A percentile compares a stretch with the other conserved stretches of the same genome.
These are phyloP conservation scores for Halocynthia aurantium DNA, from an alignment of 23 tunicate species.

Conservation along the genomic window DNA sequence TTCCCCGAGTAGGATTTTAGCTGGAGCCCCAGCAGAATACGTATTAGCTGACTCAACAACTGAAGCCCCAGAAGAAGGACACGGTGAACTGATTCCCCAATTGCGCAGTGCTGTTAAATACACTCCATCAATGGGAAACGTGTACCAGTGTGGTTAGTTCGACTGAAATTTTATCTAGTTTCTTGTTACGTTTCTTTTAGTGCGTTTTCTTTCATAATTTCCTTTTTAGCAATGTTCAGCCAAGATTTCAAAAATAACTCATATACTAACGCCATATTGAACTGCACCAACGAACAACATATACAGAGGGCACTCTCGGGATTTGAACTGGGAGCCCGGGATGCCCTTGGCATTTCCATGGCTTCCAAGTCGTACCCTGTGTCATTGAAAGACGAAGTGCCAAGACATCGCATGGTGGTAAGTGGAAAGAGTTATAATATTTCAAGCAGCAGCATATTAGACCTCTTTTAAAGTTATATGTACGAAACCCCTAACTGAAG, in stretches of 20 bases:
- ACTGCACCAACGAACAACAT: conserved; percentile 27
- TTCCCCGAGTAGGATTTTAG: neutral
- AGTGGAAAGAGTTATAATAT: neutral
- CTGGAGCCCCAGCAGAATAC: neutral
- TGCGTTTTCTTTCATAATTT: neutral
- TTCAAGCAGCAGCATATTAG: no score
- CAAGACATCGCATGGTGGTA: neutral
- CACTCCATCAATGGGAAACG: neutral
- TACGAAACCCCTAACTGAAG: no score
- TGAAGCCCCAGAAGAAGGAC: neutral
- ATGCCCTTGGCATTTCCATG: conserved; percentile 51
- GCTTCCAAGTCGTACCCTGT: neutral
- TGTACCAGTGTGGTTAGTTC: conserved; percentile 2
- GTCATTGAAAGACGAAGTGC: neutral
- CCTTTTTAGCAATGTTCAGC: neutral
- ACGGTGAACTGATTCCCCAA: neutral
- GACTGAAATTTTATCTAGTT: neutral
- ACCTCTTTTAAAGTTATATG: no score
- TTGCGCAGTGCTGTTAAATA: neutral
- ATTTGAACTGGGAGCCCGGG: conserved; percentile 41
- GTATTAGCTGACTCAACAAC: conserved; percentile 8
- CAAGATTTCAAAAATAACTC: neutral
- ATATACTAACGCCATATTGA: neutral
- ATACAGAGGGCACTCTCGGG: conserved; percentile 38
- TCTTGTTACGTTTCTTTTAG: neutral